Base-by-base conservation (phyloP, 2,888 invertebrate genomes). In the Pyrocoelia pectoralis region DNA sequence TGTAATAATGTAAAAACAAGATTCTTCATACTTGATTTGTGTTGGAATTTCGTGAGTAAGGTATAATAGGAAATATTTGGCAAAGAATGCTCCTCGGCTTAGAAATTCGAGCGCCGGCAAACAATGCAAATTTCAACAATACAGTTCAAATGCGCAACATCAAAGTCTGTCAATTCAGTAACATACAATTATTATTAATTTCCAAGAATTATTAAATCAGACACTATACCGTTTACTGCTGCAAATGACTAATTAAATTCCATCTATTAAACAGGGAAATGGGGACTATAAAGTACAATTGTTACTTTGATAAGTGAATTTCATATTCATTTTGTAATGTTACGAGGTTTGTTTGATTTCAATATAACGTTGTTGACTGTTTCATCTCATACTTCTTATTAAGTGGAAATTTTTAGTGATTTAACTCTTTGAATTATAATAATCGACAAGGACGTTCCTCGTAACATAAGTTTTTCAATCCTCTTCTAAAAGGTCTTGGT, bases 141-240 rank as follows among this genome's bases (percentile, higher is more conserved):
- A 69, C 71, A 63, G 76, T 77, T 75, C 72, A 77, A 78, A 77
- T 76, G 77, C 75, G 74, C 76, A 76, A 79, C 79, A 78, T 81
- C 81, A 80, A 80, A 80, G 80, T 71, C 72, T 73, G 75, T 72
- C 77, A 73, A 76, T 79, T 78, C 77, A 79, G 76, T 79, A 73
- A 76, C 77, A 78, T 77, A 79, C 78, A 80, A 79, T 80, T 80
- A 79, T 79, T 80, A 80, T 76, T 79, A 80, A 80, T 79, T 79
- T 80, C 78, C 73, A 73, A 76, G 76, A 79, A 80, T 79, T 79
- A 79, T 79, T 79, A 80, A 81, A 80, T 81, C 78, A 79, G 75
- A 72, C 74, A 72, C 73, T 72, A 59, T 62, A 58, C 56, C 40
- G 56, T 61, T 61, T 56, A 61, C 52, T 55, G 41, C 57, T 54